These are phyloP conservation scores for Holocentrus rufus DNA, from an alignment of 2,797 vertebrate species.

Conservation along the genomic window DNA sequence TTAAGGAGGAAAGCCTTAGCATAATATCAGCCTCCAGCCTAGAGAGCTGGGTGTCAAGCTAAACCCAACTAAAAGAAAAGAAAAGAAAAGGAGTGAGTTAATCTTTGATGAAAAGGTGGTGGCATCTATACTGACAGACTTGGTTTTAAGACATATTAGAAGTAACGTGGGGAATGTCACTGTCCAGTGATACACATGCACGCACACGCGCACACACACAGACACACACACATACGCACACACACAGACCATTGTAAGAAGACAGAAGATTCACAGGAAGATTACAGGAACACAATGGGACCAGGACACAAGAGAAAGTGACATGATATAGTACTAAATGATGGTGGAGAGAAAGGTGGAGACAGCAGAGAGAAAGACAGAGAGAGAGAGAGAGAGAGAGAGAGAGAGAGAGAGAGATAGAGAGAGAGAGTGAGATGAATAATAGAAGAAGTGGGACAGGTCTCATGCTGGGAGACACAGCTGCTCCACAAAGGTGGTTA, in stretches of 20 bases:
- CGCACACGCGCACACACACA: no score
- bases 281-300: slow-evolving; percentile 7
- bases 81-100: background rate
- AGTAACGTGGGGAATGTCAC: no score
- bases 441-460: slow-evolving; percentile 72
- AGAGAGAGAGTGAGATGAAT: slow-evolving; percentile 64
- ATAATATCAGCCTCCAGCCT: slow-evolving; percentile 30
- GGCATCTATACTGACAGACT: no score
- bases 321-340: slow-evolving; percentile 27
- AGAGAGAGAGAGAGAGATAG: slow-evolving; percentile 26
- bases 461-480: slow-evolving; percentile 74
- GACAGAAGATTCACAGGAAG: background rate
- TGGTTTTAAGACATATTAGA: no score
- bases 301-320: slow-evolving; percentile 4
- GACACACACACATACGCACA: background rate
- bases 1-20: slow-evolving; percentile 34
- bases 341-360: slow-evolving; percentile 5
- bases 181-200: no score
- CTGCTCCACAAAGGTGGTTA: slow-evolving; percentile 64
- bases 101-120: no score
- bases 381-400: slow-evolving; percentile 16
- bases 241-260: background rate
- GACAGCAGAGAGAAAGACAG: background rate
- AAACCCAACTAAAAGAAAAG: background rate
- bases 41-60: slow-evolving; percentile 7